These are phyloP conservation scores for Halcyon leucocephala DNA, from an alignment of 2,797 vertebrate genomes.

Conservation along the genomic window DNA sequence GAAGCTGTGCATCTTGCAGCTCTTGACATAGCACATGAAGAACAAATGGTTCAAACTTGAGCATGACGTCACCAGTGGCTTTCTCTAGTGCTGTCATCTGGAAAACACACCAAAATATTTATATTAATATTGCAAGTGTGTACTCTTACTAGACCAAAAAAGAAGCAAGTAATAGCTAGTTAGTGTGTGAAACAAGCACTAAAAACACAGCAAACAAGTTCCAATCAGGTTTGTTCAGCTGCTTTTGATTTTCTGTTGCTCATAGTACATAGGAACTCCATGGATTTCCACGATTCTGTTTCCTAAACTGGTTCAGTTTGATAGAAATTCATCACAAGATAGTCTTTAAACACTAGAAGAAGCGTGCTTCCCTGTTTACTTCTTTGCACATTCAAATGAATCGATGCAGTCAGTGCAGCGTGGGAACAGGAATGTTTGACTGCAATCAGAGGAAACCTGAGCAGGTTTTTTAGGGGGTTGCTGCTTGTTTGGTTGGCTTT, in stretches of 20 bases:
- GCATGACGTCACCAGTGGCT: constrained; percentile 79
- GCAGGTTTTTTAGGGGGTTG: not conserved
- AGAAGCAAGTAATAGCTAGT: not conserved
- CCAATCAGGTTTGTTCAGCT: not conserved
- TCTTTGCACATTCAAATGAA: not conserved
- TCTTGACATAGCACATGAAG: constrained; percentile 89
- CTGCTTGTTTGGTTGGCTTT: not conserved
- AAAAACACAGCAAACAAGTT: not conserved
- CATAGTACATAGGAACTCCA: not conserved
- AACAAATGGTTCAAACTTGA: constrained; percentile 94
- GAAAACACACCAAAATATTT: not conserved
- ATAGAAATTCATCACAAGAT: not conserved
- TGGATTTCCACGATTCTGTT: not conserved
- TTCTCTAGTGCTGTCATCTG: constrained; percentile 81
- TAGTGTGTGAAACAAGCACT: not conserved
- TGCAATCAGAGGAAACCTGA: not conserved
- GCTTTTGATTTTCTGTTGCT: not conserved
- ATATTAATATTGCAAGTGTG: not conserved
- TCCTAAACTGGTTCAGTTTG: not conserved
- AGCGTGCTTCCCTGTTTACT: not conserved
- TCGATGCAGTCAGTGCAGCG: not conserved
- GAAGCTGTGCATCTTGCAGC: constrained; percentile 87
- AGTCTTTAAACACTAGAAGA: not conserved
- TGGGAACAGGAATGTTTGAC: not conserved
- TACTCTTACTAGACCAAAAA: not conserved